Evolutionary conservation across 2,888 invertebrate species (phyloP), one percentile per base, ranked within the genome.

Genomic region (Drosophila sordidapex): DNA sequence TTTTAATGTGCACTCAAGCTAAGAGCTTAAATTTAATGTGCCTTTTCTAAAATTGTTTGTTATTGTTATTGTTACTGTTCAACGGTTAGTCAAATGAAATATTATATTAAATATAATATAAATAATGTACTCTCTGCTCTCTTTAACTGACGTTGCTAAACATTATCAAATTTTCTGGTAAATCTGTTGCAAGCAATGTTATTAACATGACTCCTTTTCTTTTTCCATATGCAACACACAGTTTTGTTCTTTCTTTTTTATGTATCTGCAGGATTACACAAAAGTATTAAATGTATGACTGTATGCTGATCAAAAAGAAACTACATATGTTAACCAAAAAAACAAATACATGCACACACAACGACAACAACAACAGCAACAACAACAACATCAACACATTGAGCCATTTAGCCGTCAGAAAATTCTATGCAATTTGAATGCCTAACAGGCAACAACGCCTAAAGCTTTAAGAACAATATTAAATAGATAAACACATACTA

Each of bases 201-300:
- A 83, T 78, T 80, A 83, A 83, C 83, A 71, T 80, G 64, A 74
- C 52, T 76, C 54, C 49, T 76, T 59, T 77, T 63, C 48, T 61
- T 67, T 70, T 54, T 66, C 43, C 59, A 62, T 58, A 59, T 58
- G 31, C 49, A 38, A 38, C 56, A 49, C 18, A 51, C 36, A 54
- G 25, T 46, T 71, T 60, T 35, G 58, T 56, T 66, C 57, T 60
- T 72, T 67, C 66, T 60, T 63, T 59, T 62, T 64, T 48, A 56
- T 56, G 60, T 73, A 65, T 73, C 68, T 65, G 58, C 74, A 75
- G 78, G 78, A 69, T 66, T 67, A 51, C 60, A 61, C 54, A 56
- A 58, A 52, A 61, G 54, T 71, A 74, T 65, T 70, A 18, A 54
- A 54, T 61, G 61, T 72, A 60, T 72, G 76, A 69, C 71, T 64